These are phyloP conservation scores for Nephrotoma flavescens DNA, from an alignment of 2,888 invertebrate genomes.

Conservation along the genomic window DNA sequence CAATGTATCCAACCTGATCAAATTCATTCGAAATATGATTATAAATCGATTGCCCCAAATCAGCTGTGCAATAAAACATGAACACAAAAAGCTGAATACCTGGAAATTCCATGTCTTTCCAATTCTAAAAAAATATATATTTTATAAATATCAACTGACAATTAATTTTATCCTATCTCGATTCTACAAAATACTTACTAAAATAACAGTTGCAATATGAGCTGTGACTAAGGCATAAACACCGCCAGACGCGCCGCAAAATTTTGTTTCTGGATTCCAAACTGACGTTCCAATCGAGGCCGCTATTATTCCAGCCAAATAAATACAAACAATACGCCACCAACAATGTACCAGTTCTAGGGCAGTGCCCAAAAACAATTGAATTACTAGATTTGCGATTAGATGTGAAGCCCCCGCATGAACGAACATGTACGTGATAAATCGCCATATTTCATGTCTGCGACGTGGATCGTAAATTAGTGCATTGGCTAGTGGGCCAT, in stretches of 20 bases:
- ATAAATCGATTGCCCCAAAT: conserved; percentile 83
- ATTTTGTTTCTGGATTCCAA: conserved; percentile 58
- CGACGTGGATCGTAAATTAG: conserved; percentile 81
- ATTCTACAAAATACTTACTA: conserved; percentile 31
- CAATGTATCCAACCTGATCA: conserved; percentile 82
- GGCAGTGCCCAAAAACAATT: conserved; percentile 84
- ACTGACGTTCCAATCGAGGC: conserved; percentile 74
- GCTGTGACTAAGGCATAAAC: conserved; percentile 90
- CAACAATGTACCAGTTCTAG: conserved; percentile 93
- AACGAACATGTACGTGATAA: conserved; percentile 88
- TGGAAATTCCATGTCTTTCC: conserved; percentile 93
- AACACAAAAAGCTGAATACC: conserved; percentile 72
- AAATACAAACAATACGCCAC: conserved; percentile 79
- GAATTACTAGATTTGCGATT: conserved; percentile 79
- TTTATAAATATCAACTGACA: conserved; percentile 1
- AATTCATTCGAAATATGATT: conserved; percentile 56
- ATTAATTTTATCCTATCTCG: neutral
- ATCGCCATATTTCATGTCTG: conserved; percentile 84
- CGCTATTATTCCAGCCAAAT: conserved; percentile 69
- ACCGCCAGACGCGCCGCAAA: conserved; percentile 91
- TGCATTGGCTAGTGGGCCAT: conserved; percentile 64
- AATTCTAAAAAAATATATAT: conserved; percentile 50
- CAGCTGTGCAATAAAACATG: conserved; percentile 61
- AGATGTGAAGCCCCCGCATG: conserved; percentile 85
- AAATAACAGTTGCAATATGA: conserved; percentile 80